These are phyloP conservation scores for Phragmatobia fuliginosa DNA, from an alignment of 2,888 invertebrate genomes.

Conservation along the genomic window DNA sequence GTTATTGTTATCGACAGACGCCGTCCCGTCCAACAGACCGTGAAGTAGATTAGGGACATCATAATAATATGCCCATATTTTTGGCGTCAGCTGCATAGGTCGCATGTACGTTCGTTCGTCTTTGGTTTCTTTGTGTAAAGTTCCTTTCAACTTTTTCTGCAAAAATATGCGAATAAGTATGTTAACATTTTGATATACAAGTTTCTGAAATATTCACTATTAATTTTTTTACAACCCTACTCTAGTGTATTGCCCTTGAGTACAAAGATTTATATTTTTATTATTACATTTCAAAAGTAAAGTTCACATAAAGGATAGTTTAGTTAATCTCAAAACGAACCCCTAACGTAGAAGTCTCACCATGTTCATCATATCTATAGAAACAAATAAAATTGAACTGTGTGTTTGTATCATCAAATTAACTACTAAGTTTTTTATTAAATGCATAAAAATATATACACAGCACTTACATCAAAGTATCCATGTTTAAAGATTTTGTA, in stretches of 20 bases:
- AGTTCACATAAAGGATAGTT: too few species aligned
- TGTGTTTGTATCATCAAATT: too few species aligned
- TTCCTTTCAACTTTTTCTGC: neutral
- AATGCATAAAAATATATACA: too few species aligned
- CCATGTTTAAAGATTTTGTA: too few species aligned
- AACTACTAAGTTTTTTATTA: too few species aligned
- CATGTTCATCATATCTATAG: too few species aligned
- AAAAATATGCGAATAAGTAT: neutral
- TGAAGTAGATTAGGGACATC: slow-evolving; percentile 86
- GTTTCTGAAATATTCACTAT: neutral
- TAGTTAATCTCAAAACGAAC: too few species aligned
- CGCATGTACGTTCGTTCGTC: slow-evolving; percentile 66
- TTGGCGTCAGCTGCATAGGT: slow-evolving; percentile 84
- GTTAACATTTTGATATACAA: neutral
- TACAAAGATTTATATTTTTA: neutral
- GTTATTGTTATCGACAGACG: slow-evolving; percentile 84
- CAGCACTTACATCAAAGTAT: too few species aligned
- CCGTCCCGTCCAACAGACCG: slow-evolving; percentile 75
- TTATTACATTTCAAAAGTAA: neutral
- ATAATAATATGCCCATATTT: slow-evolving; percentile 84
- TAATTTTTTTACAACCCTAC: too few species aligned
- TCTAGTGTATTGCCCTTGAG: neutral
- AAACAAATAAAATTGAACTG: too few species aligned
- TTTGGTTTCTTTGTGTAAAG: slow-evolving; percentile 52
- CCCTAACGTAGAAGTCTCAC: too few species aligned